Conservation (phyloP, 2,797 vertebrate species). For the Adelosebastes latens region DNA sequence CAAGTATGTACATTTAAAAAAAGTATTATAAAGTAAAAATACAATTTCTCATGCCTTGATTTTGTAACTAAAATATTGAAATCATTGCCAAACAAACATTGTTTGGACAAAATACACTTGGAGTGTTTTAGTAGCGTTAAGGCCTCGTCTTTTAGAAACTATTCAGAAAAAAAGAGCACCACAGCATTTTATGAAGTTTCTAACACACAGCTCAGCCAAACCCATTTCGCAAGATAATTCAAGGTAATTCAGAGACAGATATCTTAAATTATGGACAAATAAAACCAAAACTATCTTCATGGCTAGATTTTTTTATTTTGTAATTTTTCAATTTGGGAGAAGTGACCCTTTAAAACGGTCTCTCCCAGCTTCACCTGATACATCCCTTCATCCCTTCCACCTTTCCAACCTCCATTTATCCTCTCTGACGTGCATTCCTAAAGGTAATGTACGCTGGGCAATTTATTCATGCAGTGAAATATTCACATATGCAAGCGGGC, state of each 20-base stretch:
- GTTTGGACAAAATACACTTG: too few relatives aligned
- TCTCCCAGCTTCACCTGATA: not conserved
- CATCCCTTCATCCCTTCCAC: not conserved
- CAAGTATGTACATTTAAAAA: too few relatives aligned
- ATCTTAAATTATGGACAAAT: not conserved
- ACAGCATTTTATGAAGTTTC: too few relatives aligned
- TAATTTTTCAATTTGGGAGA: not conserved
- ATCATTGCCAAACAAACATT: too few relatives aligned
- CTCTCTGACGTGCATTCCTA: conserved; percentile 37
- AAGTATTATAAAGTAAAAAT: too few relatives aligned
- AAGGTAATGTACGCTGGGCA: conserved; percentile 44
- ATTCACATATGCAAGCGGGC: conserved; percentile 74
- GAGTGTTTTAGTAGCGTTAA: too few relatives aligned
- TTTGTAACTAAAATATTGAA: too few relatives aligned
- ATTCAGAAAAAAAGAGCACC: too few relatives aligned
- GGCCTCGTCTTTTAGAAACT: too few relatives aligned
- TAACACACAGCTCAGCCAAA: too few relatives aligned
- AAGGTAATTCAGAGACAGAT: not conserved
- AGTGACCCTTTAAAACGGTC: not conserved
- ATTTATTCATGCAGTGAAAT: conserved; percentile 66
- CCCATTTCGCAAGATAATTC: not conserved
- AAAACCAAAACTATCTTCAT: not conserved
- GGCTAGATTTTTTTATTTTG: not conserved
- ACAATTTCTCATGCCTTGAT: too few relatives aligned
- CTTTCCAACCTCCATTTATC: conserved; percentile 9